Conservation (phyloP, 2,888 invertebrate genomes). For the Eilema depressum region DNA sequence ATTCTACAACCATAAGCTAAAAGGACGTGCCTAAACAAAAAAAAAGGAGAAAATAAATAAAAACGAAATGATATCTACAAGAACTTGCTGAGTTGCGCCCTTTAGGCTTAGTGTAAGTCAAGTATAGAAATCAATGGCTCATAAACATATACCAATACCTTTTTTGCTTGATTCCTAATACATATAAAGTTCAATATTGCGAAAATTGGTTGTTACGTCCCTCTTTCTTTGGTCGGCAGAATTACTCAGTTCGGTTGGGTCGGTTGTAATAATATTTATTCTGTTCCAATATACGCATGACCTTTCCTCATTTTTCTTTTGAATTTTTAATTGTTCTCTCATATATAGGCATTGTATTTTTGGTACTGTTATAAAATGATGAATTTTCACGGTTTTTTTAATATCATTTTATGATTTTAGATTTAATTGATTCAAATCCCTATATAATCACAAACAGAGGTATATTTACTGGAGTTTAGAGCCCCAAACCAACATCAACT, state of each 20-base stretch:
- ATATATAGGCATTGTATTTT: not conserved
- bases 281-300: constrained; percentile 1
- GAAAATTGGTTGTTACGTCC: not conserved
- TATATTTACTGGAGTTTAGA: too few relatives aligned
- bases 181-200: not conserved
- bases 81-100: not conserved
- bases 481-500: too few relatives aligned
- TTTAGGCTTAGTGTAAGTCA: not conserved
- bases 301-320: not conserved
- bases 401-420: too few relatives aligned
- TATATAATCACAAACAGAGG: too few relatives aligned
- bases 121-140: constrained; percentile 2
- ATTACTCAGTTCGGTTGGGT: not conserved
- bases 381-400: too few relatives aligned
- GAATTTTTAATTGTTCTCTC: not conserved
- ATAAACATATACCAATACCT: constrained; percentile 1
- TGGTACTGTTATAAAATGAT: too few relatives aligned
- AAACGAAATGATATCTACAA: not conserved
- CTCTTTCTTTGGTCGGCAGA: not conserved
- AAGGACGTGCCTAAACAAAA: not conserved
- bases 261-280: not conserved
- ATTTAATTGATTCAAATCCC: too few relatives aligned
- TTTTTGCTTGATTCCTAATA: not conserved
- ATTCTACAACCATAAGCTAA: not conserved
- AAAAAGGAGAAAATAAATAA: not conserved